Conservation (phyloP, 2,888 invertebrate species). For the Andrena bucephala region DNA sequence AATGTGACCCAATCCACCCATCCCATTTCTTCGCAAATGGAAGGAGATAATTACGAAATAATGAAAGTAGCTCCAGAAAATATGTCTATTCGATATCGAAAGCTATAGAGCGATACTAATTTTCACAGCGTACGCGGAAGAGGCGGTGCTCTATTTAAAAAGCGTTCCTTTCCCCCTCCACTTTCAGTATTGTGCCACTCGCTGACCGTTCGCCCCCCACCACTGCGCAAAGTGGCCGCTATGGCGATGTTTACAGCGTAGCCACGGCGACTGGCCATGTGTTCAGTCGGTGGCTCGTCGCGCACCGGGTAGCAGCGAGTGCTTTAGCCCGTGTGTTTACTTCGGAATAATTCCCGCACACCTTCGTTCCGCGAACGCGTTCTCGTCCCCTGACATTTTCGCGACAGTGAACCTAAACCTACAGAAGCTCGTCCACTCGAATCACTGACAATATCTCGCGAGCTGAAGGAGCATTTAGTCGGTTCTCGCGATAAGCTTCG, state of each 20-base stretch:
- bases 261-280: slow-evolving; percentile 79
- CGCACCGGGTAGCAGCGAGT: slow-evolving; percentile 55
- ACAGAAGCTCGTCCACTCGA: not conserved
- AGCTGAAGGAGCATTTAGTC: not conserved
- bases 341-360: not conserved
- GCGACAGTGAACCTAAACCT: slow-evolving; percentile 21
- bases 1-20: too few relatives aligned
- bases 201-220: slow-evolving; percentile 28
- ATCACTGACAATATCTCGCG: not conserved
- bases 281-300: slow-evolving; percentile 80
- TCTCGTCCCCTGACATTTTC: slow-evolving; percentile 15
- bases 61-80: not conserved
- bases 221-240: slow-evolving; percentile 60
- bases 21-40: too few relatives aligned
- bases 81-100: not conserved
- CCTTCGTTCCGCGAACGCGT: slow-evolving; percentile 4
- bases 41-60: not conserved
- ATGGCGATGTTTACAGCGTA: slow-evolving; percentile 81
- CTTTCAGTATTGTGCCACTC: slow-evolving; percentile 35
- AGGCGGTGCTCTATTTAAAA: slow-evolving; percentile 42
- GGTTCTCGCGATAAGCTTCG: not conserved
- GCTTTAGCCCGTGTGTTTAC: not conserved
- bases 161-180: slow-evolving; percentile 10
- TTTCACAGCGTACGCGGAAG: not conserved
- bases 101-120: not conserved